phyloP scores from a whole-genome alignment of 2,797 vertebrate genomes.

The Enteromius treurensis region DNA sequence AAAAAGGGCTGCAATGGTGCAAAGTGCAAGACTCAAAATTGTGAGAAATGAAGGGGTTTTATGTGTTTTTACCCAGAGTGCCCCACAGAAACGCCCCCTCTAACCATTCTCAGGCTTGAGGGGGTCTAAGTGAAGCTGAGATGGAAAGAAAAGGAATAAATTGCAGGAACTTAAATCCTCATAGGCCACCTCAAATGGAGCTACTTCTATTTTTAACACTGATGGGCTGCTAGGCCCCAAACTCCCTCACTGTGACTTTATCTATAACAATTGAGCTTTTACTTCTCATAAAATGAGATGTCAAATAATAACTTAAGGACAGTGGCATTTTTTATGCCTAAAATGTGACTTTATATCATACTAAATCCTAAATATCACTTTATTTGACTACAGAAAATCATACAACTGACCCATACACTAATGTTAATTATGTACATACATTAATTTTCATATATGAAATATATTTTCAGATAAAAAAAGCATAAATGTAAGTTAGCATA shows the following conservation, averaged over 20 bases:
- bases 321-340: neutral
- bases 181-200: constrained; percentile 2
- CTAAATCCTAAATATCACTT: neutral
- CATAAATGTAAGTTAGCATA: neutral
- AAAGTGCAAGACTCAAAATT: constrained; percentile 47
- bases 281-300: neutral
- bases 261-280: too few species aligned
- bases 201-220: constrained; percentile 18
- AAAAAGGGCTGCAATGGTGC: constrained; percentile 68
- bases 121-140: constrained; percentile 13
- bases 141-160: constrained; percentile 11
- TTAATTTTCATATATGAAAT: neutral
- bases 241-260: neutral
- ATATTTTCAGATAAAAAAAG: neutral
- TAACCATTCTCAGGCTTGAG: constrained; percentile 22
- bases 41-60: constrained; percentile 20
- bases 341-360: neutral
- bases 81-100: constrained; percentile 4
- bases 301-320: neutral
- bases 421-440: neutral
- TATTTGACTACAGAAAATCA: neutral
- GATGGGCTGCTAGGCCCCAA: neutral
- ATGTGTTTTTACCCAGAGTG: constrained; percentile 18
- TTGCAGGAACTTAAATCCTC: neutral
- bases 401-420: neutral